phyloP scores from a whole-genome alignment of 1,140 invertebrate species.

The Zaprionus davidi region DNA sequence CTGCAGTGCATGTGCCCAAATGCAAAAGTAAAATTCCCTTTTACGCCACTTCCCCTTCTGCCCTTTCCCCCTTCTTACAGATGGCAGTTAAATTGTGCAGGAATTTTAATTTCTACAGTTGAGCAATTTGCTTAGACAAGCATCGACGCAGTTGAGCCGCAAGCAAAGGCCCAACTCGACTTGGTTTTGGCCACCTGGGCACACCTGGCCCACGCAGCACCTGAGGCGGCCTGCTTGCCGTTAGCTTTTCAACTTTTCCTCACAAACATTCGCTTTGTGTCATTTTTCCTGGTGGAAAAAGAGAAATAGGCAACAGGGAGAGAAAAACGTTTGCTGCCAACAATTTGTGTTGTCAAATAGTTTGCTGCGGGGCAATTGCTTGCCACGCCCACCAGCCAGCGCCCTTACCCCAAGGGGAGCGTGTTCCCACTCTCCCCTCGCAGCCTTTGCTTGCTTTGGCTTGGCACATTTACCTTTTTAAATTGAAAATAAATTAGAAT shows the following conservation, averaged over 20 bases:
- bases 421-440: not conserved
- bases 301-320: not conserved
- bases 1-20: constrained; percentile 19
- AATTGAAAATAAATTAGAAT: constrained; percentile 83
- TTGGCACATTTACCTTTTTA: constrained; percentile 80
- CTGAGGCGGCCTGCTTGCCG: constrained; percentile 44
- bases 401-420: not conserved
- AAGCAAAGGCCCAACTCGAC: not conserved
- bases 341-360: constrained; percentile 74
- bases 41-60: not conserved
- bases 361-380: constrained; percentile 71
- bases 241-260: constrained; percentile 58
- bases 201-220: not conserved
- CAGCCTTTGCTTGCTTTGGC: constrained; percentile 15
- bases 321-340: constrained; percentile 37
- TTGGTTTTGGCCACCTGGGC: not conserved
- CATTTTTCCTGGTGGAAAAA: constrained; percentile 43
- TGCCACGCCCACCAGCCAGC: constrained; percentile 28
- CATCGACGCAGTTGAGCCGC: not conserved
- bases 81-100: constrained; percentile 37
- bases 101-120: constrained; percentile 42
- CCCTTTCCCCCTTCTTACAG: not conserved
- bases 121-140: constrained; percentile 33
- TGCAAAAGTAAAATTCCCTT: constrained; percentile 16
- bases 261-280: constrained; percentile 79